A percentile compares a stretch with the other conserved stretches of the same genome.
Conservation (phyloP, 2,888 invertebrate species). For the Pharmacophagus antenor region DNA sequence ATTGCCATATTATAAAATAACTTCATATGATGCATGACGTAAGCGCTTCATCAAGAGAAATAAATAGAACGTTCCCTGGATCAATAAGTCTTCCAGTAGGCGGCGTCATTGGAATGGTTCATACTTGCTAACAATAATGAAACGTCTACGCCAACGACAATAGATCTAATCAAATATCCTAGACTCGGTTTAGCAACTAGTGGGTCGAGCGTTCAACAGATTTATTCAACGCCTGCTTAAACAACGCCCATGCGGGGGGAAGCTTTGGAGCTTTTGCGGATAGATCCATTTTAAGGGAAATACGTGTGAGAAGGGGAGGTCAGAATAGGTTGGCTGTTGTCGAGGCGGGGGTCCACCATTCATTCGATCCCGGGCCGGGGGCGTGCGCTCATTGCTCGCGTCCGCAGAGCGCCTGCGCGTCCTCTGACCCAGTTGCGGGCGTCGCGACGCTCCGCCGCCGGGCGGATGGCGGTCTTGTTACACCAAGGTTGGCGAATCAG, state of each 20-base stretch:
- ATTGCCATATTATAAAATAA: not conserved
- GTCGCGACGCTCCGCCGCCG: constrained; percentile 47
- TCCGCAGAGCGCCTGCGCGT: constrained; percentile 75
- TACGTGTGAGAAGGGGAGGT: constrained; percentile 57
- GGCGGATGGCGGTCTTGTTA: constrained; percentile 65
- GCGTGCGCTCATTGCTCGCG: constrained; percentile 75
- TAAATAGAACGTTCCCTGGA: constrained; percentile 31
- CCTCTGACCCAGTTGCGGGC: constrained; percentile 72
- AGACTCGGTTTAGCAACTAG: constrained; percentile 71
- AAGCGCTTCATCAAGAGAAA: constrained; percentile 47
- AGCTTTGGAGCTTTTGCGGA: constrained; percentile 44
- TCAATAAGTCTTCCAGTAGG: constrained; percentile 33
- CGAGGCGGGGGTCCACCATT: constrained; percentile 64
- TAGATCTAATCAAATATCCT: constrained; percentile 53
- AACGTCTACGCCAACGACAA: constrained; percentile 41
- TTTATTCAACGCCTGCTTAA: constrained; percentile 68
- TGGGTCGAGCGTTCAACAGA: constrained; percentile 68
- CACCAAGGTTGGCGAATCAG: constrained; percentile 75
- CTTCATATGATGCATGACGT: constrained; percentile 20
- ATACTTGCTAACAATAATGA: constrained; percentile 41
- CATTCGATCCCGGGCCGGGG: constrained; percentile 68
- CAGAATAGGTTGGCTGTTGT: constrained; percentile 49
- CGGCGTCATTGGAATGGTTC: constrained; percentile 33
- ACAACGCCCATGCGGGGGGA: constrained; percentile 45
- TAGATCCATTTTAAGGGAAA: constrained; percentile 37